Evolutionary conservation across 2,888 invertebrate species (phyloP).

Genomic region (Papilio protenor): DNA sequence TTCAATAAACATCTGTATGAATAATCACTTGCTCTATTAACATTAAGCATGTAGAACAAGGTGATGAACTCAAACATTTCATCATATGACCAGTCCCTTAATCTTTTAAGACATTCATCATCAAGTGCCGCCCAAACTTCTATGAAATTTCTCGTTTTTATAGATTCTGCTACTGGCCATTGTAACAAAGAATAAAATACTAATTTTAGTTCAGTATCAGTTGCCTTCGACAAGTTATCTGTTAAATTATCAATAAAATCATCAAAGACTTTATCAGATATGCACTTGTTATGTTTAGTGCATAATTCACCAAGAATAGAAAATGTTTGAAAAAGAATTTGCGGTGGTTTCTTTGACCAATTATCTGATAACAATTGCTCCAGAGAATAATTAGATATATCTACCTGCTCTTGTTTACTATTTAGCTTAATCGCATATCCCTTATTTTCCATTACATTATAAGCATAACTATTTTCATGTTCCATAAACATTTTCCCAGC

Average conservation of each 20-base stretch:
- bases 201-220: slow-evolving; percentile 82
- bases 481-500: slow-evolving; percentile 69
- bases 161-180: slow-evolving; percentile 81
- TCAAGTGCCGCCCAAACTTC: slow-evolving; percentile 88
- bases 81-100: slow-evolving; percentile 78
- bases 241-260: slow-evolving; percentile 73
- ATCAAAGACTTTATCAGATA: slow-evolving; percentile 71
- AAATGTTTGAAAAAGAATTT: slow-evolving; percentile 65
- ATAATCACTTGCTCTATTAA: slow-evolving; percentile 83
- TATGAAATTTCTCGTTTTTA: slow-evolving; percentile 84
- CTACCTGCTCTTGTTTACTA: slow-evolving; percentile 42
- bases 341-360: slow-evolving; percentile 59
- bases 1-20: slow-evolving; percentile 81
- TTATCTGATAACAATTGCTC: slow-evolving; percentile 58
- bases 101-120: slow-evolving; percentile 82
- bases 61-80: slow-evolving; percentile 85
- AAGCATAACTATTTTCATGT: slow-evolving; percentile 76
- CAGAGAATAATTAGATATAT: slow-evolving; percentile 57
- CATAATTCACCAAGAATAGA: slow-evolving; percentile 66
- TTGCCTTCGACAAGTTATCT: slow-evolving; percentile 81
- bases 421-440: slow-evolving; percentile 63
- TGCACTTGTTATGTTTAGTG: slow-evolving; percentile 62
- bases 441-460: slow-evolving; percentile 67
- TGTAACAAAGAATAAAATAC: slow-evolving; percentile 79
- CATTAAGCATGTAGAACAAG: slow-evolving; percentile 86